A percentile compares a stretch with the other conserved stretches of the same genome.
Conservation (phyloP, 2,113 vertebrate species). For the Hymenochirus boettgeri region DNA sequence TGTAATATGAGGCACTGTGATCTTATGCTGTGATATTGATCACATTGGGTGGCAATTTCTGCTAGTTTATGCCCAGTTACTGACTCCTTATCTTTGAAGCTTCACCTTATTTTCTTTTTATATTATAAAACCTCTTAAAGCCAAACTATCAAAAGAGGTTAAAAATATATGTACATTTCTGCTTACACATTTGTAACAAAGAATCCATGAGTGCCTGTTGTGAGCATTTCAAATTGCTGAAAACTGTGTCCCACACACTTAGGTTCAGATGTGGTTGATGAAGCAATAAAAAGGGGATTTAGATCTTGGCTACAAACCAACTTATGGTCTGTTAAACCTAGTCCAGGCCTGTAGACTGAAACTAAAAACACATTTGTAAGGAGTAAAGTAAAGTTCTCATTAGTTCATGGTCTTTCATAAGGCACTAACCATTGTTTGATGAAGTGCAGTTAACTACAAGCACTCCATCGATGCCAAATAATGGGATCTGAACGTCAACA, state of each 20-base stretch:
- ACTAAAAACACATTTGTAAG: neutral
- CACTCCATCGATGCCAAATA: no score
- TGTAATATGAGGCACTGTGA: no score
- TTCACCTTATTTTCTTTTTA: no score
- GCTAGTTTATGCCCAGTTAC: no score
- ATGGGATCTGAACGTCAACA: no score
- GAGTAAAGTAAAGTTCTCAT: conserved; percentile 17
- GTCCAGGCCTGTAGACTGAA: conserved; percentile 12
- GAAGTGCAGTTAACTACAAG: no score
- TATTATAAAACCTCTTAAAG: no score
- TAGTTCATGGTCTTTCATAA: conserved; percentile 13
- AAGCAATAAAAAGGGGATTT: conserved; percentile 47
- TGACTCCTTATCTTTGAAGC: no score
- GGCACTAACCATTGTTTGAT: neutral
- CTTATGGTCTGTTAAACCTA: conserved; percentile 25
- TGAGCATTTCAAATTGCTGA: conserved; percentile 32
- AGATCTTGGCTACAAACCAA: conserved; percentile 38
- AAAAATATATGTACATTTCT: conserved; percentile 40
- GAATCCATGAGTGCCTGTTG: conserved; percentile 29
- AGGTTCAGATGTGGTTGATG: conserved; percentile 48
- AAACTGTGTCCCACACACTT: conserved; percentile 49
- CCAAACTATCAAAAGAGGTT: no score
- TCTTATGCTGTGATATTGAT: no score
- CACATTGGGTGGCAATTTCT: no score
- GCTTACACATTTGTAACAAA: conserved; percentile 53